These are phyloP conservation scores for Heliconius hewitsoni DNA, from an alignment of 1,140 invertebrate species.

Conservation along the genomic window DNA sequence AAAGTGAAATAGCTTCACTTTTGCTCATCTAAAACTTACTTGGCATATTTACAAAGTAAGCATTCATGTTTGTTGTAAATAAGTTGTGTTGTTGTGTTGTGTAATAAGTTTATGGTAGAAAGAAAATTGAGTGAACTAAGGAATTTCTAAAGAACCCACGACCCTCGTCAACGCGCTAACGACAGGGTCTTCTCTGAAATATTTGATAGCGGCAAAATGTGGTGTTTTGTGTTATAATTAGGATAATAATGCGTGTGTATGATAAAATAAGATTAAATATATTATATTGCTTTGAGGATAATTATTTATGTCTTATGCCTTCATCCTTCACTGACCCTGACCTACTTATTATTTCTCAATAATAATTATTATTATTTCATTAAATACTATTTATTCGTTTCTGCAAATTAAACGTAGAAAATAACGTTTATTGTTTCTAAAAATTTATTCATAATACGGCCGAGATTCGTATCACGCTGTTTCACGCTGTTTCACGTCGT, in stretches of 20 bases:
- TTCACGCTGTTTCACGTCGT: not conserved
- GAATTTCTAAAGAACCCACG: constrained; percentile 29
- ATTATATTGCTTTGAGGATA: not conserved
- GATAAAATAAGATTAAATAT: not conserved
- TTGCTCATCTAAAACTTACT: not conserved
- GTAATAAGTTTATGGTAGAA: not conserved
- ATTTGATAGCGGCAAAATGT: constrained; percentile 16
- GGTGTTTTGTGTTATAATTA: constrained; percentile 13
- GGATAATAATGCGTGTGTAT: not conserved
- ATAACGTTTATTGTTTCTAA: too few relatives aligned
- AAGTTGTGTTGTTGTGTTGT: not conserved
- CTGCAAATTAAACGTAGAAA: too few relatives aligned
- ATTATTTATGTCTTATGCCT: not conserved
- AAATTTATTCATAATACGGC: too few relatives aligned
- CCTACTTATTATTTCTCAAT: not conserved
- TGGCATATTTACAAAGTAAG: constrained; percentile 24
- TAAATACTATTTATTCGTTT: too few relatives aligned
- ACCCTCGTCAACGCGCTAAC: constrained; percentile 25
- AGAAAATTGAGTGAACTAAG: constrained; percentile 26
- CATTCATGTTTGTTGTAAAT: constrained; percentile 21
- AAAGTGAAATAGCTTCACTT: not conserved
- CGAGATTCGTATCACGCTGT: too few relatives aligned
- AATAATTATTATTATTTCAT: too few relatives aligned
- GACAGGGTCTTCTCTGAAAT: constrained; percentile 22
- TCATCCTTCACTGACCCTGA: not conserved